A percentile compares a stretch with the other conserved stretches of the same genome.
phyloP scores from a whole-genome alignment of 2,113 vertebrate genomes.

The Anseranas semipalmata region DNA sequence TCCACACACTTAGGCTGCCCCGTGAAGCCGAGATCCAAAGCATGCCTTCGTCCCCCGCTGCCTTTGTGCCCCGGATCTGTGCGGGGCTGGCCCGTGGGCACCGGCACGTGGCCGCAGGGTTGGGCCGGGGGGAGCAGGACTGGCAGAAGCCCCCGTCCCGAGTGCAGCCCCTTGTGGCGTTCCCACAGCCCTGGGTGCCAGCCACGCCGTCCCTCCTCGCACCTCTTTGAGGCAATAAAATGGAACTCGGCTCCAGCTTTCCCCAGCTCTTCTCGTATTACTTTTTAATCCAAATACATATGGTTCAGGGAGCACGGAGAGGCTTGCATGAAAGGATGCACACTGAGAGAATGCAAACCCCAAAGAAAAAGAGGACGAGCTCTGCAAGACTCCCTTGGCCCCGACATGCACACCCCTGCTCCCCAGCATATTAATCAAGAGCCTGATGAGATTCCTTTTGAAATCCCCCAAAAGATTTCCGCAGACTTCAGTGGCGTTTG shows the following conservation, averaged over 20 bases:
- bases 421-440: constrained; percentile 51
- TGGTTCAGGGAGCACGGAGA: constrained; percentile 35
- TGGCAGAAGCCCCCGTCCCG: background rate
- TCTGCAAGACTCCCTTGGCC: constrained; percentile 34
- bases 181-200: constrained; percentile 33
- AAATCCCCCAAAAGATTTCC: constrained; percentile 54
- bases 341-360: constrained; percentile 32
- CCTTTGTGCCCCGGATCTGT: background rate
- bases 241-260: constrained; percentile 48
- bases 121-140: background rate
- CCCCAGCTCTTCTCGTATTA: constrained; percentile 50
- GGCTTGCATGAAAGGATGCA: constrained; percentile 45
- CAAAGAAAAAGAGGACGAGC: constrained; percentile 17
- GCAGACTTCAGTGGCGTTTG: constrained; percentile 47
- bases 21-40: background rate
- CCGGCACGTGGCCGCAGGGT: background rate
- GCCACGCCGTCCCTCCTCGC: background rate
- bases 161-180: fast-evolving
- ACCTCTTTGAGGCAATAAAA: constrained; percentile 30
- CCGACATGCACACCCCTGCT: background rate
- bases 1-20: background rate
- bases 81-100: background rate
- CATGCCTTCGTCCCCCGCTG: fast-evolving
- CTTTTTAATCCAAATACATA: constrained; percentile 60
- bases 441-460: constrained; percentile 48